Evolutionary conservation across 2,113 vertebrate genomes (phyloP), one percentile per base, ranked within the genome.

Genomic region (Marcusenius ussheri): DNA sequence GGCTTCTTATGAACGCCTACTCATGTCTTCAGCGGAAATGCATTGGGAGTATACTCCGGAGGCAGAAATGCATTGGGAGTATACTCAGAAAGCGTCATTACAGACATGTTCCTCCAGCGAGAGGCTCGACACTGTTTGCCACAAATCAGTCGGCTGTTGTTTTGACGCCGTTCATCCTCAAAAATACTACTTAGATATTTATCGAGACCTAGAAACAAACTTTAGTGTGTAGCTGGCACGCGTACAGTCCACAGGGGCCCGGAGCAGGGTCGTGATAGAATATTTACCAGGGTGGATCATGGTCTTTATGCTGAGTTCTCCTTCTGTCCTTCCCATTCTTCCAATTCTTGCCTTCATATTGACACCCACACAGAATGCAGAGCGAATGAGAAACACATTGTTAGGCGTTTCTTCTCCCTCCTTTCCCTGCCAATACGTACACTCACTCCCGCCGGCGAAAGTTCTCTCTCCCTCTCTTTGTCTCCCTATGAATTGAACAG

Each of bases 311-410:
- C 27, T 1, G 83, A 56, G 51, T 80, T 89, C 35, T 84, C 7
- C 31, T 70, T 89, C 88, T 35, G 51, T 45, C 53, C 35, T 88
- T 11, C 3, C 17, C 53, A 24, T 45, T 83, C 19, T 83, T 45
- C 77, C 42, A 46, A 13, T 84, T 47, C 83, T 84, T 46, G 35
- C 45, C 83, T 84, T 47, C 39, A 46, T 42, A 46, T 24, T 84
- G 83, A 84, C 83, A 84, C 83, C 83, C 83, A 84, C 21, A 47
- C 21, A 84, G 83, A 84, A 84, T 84, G 83, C 83, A 84, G 83
- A 84, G 83, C 42, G 45, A 84, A 84, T 84, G 83, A 87, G 50
- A 53, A 51, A 87, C 49, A 87, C 85, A 87, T 87, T 53, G 27
- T 53, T 87, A 87, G 85, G 50, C 85, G 31, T 53, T 53, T 19